These are phyloP conservation scores for Pteruthius melanotis DNA, from an alignment of 2,113 vertebrate species.

Conservation along the genomic window DNA sequence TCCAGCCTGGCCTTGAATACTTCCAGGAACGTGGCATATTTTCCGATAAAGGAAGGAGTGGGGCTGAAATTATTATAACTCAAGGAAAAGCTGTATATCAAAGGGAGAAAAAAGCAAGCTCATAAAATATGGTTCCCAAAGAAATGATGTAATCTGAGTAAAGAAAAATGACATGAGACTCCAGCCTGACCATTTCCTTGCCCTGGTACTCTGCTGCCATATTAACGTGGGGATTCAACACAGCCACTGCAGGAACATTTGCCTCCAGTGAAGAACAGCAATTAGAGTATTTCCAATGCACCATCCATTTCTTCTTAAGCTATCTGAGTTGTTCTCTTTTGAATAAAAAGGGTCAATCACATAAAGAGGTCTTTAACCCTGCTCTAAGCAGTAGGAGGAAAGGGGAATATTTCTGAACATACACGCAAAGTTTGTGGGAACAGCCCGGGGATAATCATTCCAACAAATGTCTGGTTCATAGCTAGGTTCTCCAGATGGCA, in stretches of 20 bases:
- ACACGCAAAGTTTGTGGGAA: neutral
- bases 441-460: neutral
- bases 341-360: neutral
- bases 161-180: neutral
- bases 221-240: neutral
- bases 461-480: slow-evolving; percentile 25
- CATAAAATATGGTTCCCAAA: neutral
- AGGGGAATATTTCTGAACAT: slow-evolving; percentile 4
- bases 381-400: neutral
- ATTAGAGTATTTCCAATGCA: neutral
- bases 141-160: neutral
- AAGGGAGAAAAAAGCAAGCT: neutral
- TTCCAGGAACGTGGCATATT: neutral
- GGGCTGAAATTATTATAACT: neutral
- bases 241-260: neutral
- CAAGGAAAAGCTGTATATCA: neutral
- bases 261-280: neutral
- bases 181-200: neutral
- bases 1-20: neutral
- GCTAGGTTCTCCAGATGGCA: slow-evolving; percentile 43
- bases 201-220: neutral
- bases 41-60: neutral
- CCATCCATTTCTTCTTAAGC: neutral
- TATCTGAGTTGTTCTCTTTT: neutral
- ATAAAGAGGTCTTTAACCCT: neutral